These are phyloP conservation scores for Aphelenchoides besseyi DNA, from an alignment of 1,140 invertebrate genomes.

Conservation along the genomic window DNA sequence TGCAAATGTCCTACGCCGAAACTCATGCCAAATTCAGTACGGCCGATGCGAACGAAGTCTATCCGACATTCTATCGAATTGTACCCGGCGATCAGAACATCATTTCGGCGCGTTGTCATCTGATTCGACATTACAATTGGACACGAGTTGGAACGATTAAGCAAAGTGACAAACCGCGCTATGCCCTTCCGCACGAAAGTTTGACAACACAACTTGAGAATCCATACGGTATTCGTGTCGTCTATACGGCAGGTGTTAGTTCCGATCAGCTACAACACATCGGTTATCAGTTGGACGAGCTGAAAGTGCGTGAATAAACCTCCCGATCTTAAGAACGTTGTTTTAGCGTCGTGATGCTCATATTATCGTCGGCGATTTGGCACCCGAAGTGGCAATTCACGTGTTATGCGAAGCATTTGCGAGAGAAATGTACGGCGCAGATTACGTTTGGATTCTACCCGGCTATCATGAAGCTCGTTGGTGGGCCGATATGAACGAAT, in stretches of 20 bases:
- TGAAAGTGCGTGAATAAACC: conserved; percentile 68
- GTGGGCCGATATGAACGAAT: conserved; percentile 67
- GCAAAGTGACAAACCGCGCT: conserved; percentile 84
- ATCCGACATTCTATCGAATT: conserved; percentile 71
- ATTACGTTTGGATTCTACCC: conserved; percentile 94
- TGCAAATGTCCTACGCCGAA: conserved; percentile 93
- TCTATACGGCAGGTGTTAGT: conserved; percentile 86
- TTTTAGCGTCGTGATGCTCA: conserved; percentile 76
- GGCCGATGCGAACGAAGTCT: conserved; percentile 79
- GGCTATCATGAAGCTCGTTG: conserved; percentile 74
- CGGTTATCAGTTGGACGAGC: conserved; percentile 72
- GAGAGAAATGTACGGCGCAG: conserved; percentile 75
- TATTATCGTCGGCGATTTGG: conserved; percentile 93
- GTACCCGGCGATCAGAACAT: conserved; percentile 92
- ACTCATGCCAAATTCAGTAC: conserved; percentile 96
- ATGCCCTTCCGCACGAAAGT: conserved; percentile 84
- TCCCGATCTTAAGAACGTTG: neutral
- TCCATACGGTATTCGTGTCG: conserved; percentile 73
- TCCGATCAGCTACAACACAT: conserved; percentile 74
- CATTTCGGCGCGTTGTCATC: conserved; percentile 81
- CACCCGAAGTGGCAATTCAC: conserved; percentile 83
- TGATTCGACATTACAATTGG: conserved; percentile 91
- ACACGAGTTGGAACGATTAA: conserved; percentile 92
- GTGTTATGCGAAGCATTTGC: conserved; percentile 82
- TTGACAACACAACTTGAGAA: conserved; percentile 82